Conservation (phyloP, 2,888 invertebrate species). For the Augiades crinisus region DNA sequence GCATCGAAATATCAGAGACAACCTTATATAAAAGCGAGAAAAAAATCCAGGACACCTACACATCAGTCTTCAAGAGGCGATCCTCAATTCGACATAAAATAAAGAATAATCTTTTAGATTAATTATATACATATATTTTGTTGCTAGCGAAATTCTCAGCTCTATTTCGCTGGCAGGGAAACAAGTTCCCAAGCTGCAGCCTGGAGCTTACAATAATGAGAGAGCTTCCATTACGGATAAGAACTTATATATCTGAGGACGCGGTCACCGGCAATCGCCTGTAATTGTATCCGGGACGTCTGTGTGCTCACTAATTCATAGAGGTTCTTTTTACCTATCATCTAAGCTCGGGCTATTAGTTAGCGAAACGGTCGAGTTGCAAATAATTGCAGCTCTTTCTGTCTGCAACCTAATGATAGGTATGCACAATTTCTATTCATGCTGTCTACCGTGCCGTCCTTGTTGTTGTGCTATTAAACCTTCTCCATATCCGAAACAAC, state of each 20-base stretch:
- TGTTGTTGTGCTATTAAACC: too few species aligned
- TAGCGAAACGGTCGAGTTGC: conserved; percentile 3
- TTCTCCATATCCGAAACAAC: too few species aligned
- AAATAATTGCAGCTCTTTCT: conserved; percentile 1
- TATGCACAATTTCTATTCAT: conserved; percentile 6
- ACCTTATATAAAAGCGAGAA: too few species aligned
- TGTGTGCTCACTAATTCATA: conserved; percentile 38
- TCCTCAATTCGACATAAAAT: not conserved
- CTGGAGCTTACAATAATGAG: conserved; percentile 62
- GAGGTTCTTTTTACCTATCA: conserved; percentile 30
- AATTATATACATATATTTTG: too few species aligned
- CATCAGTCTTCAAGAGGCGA: too few species aligned
- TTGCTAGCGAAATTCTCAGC: too few species aligned
- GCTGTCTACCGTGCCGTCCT: not conserved
- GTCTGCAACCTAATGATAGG: not conserved
- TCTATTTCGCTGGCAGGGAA: not conserved
- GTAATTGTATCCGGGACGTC: conserved; percentile 73
- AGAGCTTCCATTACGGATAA: conserved; percentile 63
- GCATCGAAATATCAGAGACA: not conserved
- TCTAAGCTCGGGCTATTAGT: conserved; percentile 9
- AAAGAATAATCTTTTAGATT: not conserved
- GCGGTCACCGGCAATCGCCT: conserved; percentile 61
- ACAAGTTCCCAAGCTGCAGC: conserved; percentile 35
- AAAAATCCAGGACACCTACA: too few species aligned
- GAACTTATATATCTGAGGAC: conserved; percentile 59